Evolutionary conservation across 2,113 vertebrate species (phyloP).

Genomic region (Ondatra zibethicus): DNA sequence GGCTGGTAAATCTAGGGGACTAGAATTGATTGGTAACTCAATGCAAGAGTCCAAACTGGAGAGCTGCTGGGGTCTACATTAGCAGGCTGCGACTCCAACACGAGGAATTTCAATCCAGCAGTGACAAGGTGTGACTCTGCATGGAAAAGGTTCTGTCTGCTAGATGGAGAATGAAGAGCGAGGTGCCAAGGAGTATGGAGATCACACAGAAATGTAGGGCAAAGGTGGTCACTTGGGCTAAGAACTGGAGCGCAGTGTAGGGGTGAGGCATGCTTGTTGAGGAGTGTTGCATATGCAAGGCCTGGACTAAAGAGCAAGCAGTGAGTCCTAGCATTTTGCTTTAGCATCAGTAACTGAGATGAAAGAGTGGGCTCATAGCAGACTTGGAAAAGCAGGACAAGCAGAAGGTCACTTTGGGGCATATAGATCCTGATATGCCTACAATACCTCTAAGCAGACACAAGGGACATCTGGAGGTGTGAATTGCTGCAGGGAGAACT

Average conservation of each 20-base stretch:
- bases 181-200: neutral
- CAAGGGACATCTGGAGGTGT: neutral
- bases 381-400: neutral
- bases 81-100: conserved; percentile 5
- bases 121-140: neutral
- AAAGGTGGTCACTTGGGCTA: neutral
- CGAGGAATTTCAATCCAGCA: neutral
- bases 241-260: neutral
- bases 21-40: neutral
- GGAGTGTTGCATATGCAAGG: neutral
- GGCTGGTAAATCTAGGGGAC: too few species aligned
- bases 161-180: neutral
- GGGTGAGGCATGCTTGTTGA: neutral
- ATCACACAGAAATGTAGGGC: neutral
- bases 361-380: neutral
- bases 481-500: neutral
- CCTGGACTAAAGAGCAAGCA: neutral
- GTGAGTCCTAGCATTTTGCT: neutral
- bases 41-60: neutral
- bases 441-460: neutral
- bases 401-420: neutral
- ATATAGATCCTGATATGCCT: neutral
- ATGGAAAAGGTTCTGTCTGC: neutral
- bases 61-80: neutral
- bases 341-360: neutral